A percentile compares a stretch with the other conserved stretches of the same genome.
phyloP scores from a whole-genome alignment of 2,888 invertebrate genomes.

The Dryococelus australis region DNA sequence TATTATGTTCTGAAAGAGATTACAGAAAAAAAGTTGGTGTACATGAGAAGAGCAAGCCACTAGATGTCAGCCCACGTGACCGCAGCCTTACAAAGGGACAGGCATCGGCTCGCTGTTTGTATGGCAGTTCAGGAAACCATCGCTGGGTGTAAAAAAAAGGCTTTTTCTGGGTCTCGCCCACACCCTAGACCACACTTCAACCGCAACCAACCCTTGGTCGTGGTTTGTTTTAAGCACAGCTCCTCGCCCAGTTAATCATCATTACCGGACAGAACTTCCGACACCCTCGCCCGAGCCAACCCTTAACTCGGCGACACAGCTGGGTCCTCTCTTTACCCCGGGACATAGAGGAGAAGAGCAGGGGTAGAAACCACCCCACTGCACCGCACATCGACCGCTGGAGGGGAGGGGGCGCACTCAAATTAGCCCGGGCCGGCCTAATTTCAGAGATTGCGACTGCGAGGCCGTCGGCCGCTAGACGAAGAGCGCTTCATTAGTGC shows the following conservation, averaged over 20 bases:
- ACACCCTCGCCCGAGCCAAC: not conserved
- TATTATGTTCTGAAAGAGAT: too few relatives aligned
- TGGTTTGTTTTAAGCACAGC: constrained; percentile 8
- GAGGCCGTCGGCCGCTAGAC: not conserved
- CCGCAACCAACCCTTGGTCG: not conserved
- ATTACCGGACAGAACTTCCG: not conserved
- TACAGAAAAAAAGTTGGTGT: too few relatives aligned
- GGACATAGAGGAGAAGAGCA: not conserved
- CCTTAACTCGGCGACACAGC: constrained; percentile 7
- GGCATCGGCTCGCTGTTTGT: too few relatives aligned
- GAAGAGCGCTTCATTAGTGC: not conserved
- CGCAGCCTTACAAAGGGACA: too few relatives aligned
- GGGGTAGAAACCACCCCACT: not conserved
- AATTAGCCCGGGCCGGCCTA: constrained; percentile 3
- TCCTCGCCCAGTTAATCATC: constrained; percentile 16
- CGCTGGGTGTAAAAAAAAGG: too few relatives aligned
- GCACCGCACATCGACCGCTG: not conserved
- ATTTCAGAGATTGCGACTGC: constrained; percentile 10
- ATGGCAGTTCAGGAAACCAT: too few relatives aligned
- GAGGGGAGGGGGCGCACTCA: not conserved
- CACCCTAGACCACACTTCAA: too few relatives aligned
- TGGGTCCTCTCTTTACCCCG: not conserved
- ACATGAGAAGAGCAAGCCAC: too few relatives aligned
- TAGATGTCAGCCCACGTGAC: too few relatives aligned
- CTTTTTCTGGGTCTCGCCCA: too few relatives aligned